These are phyloP conservation scores for human DNA, from an alignment of 2,113 vertebrate genomes.

Conservation along the genomic window DNA sequence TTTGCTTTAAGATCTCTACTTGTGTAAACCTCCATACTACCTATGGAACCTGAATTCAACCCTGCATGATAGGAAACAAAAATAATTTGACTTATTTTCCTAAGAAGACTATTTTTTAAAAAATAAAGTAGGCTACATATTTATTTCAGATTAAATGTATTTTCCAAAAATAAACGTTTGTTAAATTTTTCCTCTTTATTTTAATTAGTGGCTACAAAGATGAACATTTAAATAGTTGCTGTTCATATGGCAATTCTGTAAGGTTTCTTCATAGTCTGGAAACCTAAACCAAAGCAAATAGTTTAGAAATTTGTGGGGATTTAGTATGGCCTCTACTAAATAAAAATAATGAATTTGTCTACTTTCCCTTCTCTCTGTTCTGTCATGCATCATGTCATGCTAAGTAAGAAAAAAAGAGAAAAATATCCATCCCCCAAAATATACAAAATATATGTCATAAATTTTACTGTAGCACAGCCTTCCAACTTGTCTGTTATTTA, in stretches of 20 bases:
- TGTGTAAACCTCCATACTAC: background rate
- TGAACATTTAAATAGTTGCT: background rate
- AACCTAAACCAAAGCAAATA: background rate
- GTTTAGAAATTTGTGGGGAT: background rate
- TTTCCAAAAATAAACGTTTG: background rate
- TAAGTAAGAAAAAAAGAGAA: background rate
- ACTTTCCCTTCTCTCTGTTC: background rate
- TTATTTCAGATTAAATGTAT: conserved; percentile 20
- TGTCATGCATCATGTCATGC: background rate
- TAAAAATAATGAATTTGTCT: background rate
- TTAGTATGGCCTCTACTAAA: background rate
- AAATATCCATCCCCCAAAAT: background rate
- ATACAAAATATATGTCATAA: too few species aligned
- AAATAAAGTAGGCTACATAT: background rate
- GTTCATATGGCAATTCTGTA: background rate
- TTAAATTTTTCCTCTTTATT: background rate
- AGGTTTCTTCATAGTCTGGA: background rate
- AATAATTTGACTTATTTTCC: background rate
- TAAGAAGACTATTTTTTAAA: background rate
- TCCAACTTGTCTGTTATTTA: background rate
- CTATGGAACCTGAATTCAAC: background rate
- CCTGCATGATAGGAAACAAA: background rate
- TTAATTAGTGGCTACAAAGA: background rate
- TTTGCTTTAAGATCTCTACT: background rate
- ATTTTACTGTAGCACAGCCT: background rate